These are phyloP conservation scores for Phoxinus dragarum DNA, from an alignment of 2,797 vertebrate species.

Conservation along the genomic window DNA sequence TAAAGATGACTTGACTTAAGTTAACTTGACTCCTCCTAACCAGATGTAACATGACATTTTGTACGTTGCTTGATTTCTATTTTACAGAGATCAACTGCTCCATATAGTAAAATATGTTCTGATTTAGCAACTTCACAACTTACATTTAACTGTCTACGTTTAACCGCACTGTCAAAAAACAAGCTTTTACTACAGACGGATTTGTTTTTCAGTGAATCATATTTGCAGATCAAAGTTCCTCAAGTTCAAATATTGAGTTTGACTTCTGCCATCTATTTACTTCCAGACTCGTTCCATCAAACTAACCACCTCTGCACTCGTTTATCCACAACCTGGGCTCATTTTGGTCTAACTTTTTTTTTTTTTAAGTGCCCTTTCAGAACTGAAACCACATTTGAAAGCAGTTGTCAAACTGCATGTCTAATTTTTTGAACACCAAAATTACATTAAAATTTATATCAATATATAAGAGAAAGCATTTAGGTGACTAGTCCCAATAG, in stretches of 20 bases:
- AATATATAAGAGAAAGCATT: neutral
- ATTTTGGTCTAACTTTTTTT: neutral
- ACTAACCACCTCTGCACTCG: neutral
- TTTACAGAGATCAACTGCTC: neutral
- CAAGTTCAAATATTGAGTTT: constrained; percentile 26
- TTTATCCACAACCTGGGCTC: neutral
- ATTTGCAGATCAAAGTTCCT: constrained; percentile 21
- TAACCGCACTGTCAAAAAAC: neutral
- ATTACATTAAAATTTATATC: neutral
- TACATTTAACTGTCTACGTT: neutral
- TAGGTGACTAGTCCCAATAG: neutral
- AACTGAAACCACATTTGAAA: neutral
- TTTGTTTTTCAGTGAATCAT: neutral
- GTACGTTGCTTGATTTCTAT: neutral
- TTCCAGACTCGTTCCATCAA: neutral
- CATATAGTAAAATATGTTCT: no score
- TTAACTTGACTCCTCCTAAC: neutral
- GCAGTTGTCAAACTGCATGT: neutral
- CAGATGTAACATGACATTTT: neutral
- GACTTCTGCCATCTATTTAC: constrained; percentile 4
- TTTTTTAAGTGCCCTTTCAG: neutral
- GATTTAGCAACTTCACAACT: neutral
- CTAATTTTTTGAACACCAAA: neutral
- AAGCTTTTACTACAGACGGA: neutral
- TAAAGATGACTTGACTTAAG: neutral